Evolutionary conservation across 2,888 invertebrate genomes (phyloP).

Genomic region (Linnaemya tessellans): DNA sequence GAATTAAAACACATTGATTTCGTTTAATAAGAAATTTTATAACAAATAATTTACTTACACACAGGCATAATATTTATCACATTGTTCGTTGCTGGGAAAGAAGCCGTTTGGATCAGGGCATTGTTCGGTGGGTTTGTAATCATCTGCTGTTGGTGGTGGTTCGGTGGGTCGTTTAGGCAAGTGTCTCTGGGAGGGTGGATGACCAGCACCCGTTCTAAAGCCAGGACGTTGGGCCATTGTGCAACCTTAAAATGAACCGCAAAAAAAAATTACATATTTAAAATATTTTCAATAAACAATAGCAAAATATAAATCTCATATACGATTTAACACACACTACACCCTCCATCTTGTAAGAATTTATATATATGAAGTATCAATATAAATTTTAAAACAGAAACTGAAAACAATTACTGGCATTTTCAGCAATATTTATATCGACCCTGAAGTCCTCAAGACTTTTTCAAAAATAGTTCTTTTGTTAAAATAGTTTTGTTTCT

Average conservation of each 20-base stretch:
- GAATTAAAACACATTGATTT: background rate
- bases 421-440: background rate
- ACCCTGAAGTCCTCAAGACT: conserved; percentile 1
- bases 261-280: conserved; percentile 27
- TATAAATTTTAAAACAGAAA: background rate
- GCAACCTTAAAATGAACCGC: conserved; percentile 75
- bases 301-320: conserved; percentile 1
- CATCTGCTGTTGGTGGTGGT: conserved; percentile 80
- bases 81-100: conserved; percentile 93
- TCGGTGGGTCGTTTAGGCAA: conserved; percentile 78
- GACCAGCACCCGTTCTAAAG: conserved; percentile 78
- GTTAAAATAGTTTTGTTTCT: conserved; percentile 13
- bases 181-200: conserved; percentile 79
- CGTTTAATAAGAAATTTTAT: background rate
- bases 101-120: conserved; percentile 93
- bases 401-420: background rate
- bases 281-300: conserved; percentile 16
- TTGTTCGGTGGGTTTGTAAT: conserved; percentile 86
- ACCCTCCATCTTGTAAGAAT: background rate
- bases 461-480: conserved; percentile 14
- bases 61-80: conserved; percentile 94
- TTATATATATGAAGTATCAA: background rate
- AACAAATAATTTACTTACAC: conserved; percentile 82
- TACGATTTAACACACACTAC: background rate
- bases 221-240: conserved; percentile 78